These are phyloP conservation scores for Zele albiditarsus DNA, from an alignment of 2,888 invertebrate genomes.

Conservation along the genomic window DNA sequence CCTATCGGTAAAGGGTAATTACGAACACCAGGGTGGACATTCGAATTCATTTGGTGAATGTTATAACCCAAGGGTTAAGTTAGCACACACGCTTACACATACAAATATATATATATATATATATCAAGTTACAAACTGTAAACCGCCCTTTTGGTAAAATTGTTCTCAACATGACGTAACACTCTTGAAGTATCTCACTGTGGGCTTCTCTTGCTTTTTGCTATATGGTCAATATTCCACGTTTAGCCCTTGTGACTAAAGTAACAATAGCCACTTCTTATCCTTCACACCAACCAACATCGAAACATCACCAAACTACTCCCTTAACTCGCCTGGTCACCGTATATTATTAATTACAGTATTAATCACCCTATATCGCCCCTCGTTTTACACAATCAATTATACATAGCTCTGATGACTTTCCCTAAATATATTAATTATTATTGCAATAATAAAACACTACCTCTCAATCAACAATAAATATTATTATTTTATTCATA, in stretches of 20 bases:
- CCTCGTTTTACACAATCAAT: conserved; percentile 66
- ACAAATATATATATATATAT: background rate
- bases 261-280: conserved; percentile 71
- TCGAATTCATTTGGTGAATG: conserved; percentile 67
- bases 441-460: background rate
- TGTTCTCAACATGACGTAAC: conserved; percentile 72
- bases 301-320: background rate
- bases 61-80: conserved; percentile 38
- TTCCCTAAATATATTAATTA: background rate
- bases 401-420: conserved; percentile 64
- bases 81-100: background rate
- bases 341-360: conserved; percentile 73
- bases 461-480: too few relatives aligned
- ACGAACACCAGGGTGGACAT: conserved; percentile 63
- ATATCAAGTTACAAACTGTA: background rate
- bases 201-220: conserved; percentile 62
- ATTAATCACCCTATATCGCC: conserved; percentile 68
- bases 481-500: background rate
- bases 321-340: conserved; percentile 59
- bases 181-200: conserved; percentile 64
- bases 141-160: conserved; percentile 62
- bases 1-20: conserved; percentile 61
- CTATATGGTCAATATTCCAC: conserved; percentile 55
- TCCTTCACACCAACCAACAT: conserved; percentile 36
- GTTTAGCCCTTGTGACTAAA: conserved; percentile 56